Base-by-base conservation (phyloP, 2,888 invertebrate species). In the Drosophila nr. perissopoda region DNA sequence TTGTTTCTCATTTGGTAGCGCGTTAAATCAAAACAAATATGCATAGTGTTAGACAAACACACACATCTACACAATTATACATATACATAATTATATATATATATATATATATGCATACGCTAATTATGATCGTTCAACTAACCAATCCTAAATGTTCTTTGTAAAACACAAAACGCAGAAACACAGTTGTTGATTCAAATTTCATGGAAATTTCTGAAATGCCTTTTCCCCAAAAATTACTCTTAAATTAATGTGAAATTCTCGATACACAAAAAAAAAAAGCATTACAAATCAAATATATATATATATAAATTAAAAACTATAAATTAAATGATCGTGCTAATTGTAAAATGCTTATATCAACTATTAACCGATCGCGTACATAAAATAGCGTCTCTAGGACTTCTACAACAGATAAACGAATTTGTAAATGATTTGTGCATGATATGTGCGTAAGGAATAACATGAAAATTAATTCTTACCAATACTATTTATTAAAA, bases 191-290 rank as follows among this genome's bases (percentile, higher is more conserved):
- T 81, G 62, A 67, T 73, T 81, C 75, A 76, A 83, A 79, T 83
- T 82, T 83, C 82, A 62, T 70, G 83, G 82, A 83, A 83, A 82
- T 83, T 79, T 77, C 62, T 73, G 71, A 79, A 67, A 62, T 82
- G 82, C 82, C 82, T 82, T 82, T 77, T 54, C 54, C 65, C 57
- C 21, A 36, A 54, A 54, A 48, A 53, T 25, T 36, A 59, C 46
- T 53, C 48, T 56, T 51, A 52, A 58, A 61, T 31, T 54, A 27
- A 57, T 59, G 57, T 38, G 33, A 62, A 73, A 61, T 42, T 70
- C 62, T 71, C 76, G 36, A 51, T 25, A 49, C 8, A 38, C 7
- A 29, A 74, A 81, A 76, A 52, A 52, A 69, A 54, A 61, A 78
- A 79, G 69, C 65, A 76, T 67, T 52, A 48, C 57, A 73, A 73